Base-by-base conservation (phyloP, 2,113 vertebrate genomes). In the Nothoprocta pentlandii region DNA sequence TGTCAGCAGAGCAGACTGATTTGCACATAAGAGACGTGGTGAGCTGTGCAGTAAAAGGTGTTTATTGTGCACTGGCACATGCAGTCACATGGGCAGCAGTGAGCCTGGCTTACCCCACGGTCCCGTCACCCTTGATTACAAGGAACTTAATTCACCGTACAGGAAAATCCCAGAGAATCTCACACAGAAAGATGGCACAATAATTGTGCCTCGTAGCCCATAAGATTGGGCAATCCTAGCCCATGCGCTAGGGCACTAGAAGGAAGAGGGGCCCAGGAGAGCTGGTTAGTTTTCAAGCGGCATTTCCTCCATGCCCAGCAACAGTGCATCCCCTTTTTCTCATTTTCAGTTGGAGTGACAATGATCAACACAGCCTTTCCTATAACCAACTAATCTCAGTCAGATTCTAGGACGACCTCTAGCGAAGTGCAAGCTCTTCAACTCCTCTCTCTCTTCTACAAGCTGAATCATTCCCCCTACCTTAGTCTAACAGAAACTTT, bases 371-470 rank as follows among this genome's bases (percentile, higher is more conserved):
- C 46, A 36, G 9, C 5, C n/a, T 79, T 56, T 68, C 36, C 15
- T 75, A 30, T 36, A n/a, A 56, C 10, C 30, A 39, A 10, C 0
- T 1, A 51, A 51, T 25, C 22, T 63, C 67, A 66, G 28, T 3
- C 59, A 41, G 32, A 7, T 8, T 44, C 30, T 2, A 0, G 7
- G 21, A 28, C 0, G 1, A 1, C 4, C 3, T 6, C 62, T 36
- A 17, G 3, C 3, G 8, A 46, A 58, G 1, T 2, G 13, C 2
- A 16, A 51, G 3, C 12, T 13, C 51, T 23, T 49, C 49, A 49
- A 49, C 49, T 23, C 20, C 22, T 49, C 26, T 16, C 2, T 61
- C 2, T 13, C 23, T 62, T 86, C 39, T 17, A 32, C 10, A 41
- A 12, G 25, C 21, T 41, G 28, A 75, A 39, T 56, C 16, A 1